These are phyloP conservation scores for Antechinus stuartii DNA, from an alignment of 2,113 vertebrate species.

Conservation along the genomic window DNA sequence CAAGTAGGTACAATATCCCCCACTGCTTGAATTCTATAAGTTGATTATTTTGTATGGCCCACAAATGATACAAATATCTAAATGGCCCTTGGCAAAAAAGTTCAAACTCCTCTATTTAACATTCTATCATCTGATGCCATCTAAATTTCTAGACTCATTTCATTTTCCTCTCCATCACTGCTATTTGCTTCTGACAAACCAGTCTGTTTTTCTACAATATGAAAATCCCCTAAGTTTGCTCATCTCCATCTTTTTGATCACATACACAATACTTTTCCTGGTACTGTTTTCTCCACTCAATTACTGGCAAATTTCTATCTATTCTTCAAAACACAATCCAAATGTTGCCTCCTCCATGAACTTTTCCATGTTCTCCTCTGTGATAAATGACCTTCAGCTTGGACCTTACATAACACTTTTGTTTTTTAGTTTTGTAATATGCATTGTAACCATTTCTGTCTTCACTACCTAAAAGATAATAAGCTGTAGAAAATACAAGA, in stretches of 20 bases:
- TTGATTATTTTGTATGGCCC: too few species aligned
- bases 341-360: background rate
- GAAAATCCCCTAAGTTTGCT: background rate
- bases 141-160: background rate
- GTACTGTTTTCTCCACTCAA: background rate
- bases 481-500: background rate
- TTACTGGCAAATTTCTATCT: background rate
- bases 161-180: background rate
- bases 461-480: background rate
- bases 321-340: background rate
- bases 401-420: background rate
- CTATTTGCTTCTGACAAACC: background rate
- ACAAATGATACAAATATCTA: too few species aligned
- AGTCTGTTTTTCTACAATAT: background rate
- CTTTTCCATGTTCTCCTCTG: background rate
- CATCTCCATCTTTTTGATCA: background rate
- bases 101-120: background rate
- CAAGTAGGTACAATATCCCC: too few species aligned
- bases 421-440: background rate
- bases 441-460: background rate
- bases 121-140: background rate
- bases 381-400: background rate
- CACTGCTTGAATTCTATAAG: too few species aligned
- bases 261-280: background rate
- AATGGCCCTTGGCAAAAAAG: background rate